These are phyloP conservation scores for Chaetophractus vellerosus DNA, from an alignment of 2,797 vertebrate species.

Conservation along the genomic window DNA sequence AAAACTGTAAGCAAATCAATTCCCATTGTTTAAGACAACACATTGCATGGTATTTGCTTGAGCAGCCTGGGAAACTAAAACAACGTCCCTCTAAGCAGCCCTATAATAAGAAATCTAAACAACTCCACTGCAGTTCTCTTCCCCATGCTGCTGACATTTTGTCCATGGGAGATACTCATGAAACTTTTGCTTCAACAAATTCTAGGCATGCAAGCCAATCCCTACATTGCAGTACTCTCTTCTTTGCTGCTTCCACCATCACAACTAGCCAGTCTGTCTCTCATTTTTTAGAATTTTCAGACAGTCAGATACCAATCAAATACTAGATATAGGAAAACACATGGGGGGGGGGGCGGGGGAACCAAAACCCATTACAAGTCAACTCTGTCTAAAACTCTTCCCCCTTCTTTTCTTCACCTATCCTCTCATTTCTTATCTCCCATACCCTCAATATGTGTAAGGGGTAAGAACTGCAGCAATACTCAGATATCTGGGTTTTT, in stretches of 20 bases:
- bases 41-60: no score
- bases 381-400: not conserved
- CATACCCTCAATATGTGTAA: not conserved
- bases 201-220: constrained; percentile 6
- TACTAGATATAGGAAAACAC: not conserved
- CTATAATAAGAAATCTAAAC: not conserved
- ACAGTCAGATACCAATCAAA: not conserved
- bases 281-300: not conserved
- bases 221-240: not conserved
- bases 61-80: no score
- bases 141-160: not conserved
- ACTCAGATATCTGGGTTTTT: not conserved
- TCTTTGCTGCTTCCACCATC: not conserved
- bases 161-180: not conserved
- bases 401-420: not conserved
- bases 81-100: not conserved
- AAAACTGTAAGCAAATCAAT: no score
- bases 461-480: not conserved
- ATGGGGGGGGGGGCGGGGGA: not conserved
- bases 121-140: not conserved
- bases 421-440: not conserved
- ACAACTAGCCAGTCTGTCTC: not conserved
- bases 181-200: not conserved
- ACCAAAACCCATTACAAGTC: not conserved
- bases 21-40: no score